Percentiles rank a stretch among this genome's conserved stretches.
These are phyloP conservation scores for Agriotes lineatus DNA, from an alignment of 2,888 invertebrate genomes.

Conservation along the genomic window DNA sequence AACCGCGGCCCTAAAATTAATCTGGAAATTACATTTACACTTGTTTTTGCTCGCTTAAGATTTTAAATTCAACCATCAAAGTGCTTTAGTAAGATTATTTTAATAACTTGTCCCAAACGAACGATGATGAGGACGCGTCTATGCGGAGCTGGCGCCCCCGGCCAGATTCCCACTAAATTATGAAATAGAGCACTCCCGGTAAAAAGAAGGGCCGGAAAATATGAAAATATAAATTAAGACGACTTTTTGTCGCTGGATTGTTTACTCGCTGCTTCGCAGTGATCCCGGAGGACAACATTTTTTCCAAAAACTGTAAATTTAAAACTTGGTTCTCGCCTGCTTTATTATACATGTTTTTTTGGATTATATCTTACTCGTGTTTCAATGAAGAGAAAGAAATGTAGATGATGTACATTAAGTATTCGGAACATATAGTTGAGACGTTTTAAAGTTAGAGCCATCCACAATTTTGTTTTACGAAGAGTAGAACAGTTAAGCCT, in stretches of 20 bases:
- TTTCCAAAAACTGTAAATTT: no score
- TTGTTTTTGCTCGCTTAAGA: slow-evolving; percentile 70
- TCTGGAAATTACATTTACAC: slow-evolving; percentile 71
- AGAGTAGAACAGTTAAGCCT: no score
- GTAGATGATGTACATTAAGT: no score
- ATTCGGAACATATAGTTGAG: no score
- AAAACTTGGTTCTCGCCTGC: no score
- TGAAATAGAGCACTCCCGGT: slow-evolving; percentile 7
- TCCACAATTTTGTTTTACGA: no score
- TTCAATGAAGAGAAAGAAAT: no score
- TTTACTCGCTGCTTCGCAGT: not conserved
- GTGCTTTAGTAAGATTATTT: slow-evolving; percentile 36
- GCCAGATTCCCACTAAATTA: slow-evolving; percentile 28
- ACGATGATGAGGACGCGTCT: slow-evolving; percentile 11
- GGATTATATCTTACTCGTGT: no score
- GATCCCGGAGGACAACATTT: not conserved
- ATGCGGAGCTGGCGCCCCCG: not conserved
- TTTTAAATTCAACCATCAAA: slow-evolving; percentile 46
- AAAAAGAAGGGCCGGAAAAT: slow-evolving; percentile 19
- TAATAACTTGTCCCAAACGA: slow-evolving; percentile 35
- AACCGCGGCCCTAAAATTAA: slow-evolving; percentile 60
- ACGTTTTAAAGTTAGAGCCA: no score
- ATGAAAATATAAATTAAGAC: slow-evolving; percentile 29
- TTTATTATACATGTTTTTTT: no score
- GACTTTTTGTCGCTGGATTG: slow-evolving; percentile 4